Base-by-base conservation (phyloP, 2,888 invertebrate genomes). In the Phasia obesa region DNA sequence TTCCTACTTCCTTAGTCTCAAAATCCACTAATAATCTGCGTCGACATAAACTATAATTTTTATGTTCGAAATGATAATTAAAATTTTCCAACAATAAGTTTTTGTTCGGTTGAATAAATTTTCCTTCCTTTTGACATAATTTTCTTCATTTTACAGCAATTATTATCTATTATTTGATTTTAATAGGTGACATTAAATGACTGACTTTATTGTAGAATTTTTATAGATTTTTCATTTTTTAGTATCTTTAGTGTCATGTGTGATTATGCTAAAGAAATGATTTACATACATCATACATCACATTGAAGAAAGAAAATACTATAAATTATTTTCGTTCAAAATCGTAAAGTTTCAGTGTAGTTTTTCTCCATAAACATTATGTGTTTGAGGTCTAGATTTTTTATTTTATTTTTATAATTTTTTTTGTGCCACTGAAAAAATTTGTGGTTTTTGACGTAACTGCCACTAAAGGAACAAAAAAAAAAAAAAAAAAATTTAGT, bases 81-180 rank as follows among this genome's bases (percentile, higher is more conserved):
- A 38, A 44, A 31, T 23, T 59, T 23, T 47, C 23, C 7, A 17
- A 23, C 1, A 23, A 42, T 2, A 35, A 59, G 25, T 57, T 38
- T 71, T 49, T 15, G 0, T 38, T 27, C 19, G 51, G 51, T 53
- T 71, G 44, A 25, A 74, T 74, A 53, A 64, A 53, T 64, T 64
- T 64, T 53, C 53, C 53, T 17, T 21, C 31, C 21, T 64, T n/a
- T n/a, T 55, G 53, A 64, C 44, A 53, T 44, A 19, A 74, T 27
- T 53, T 74, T 62, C 44, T 17, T 64, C 6, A 25, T 23, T 53
- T 73, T 25, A 31, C 25, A 9, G 15, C 19, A n/a, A 21, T 17
- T 13, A 49, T 23, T 69, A n/a, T n/a, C n/a, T 51, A 13, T n/a
- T 44, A 23, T 35, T n/a, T 38, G n/a, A 31, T 25, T 51, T 59